Evolutionary conservation across 2,888 invertebrate species (phyloP), one percentile per base, ranked within the genome.

Genomic region (Lomographa bimaculata): DNA sequence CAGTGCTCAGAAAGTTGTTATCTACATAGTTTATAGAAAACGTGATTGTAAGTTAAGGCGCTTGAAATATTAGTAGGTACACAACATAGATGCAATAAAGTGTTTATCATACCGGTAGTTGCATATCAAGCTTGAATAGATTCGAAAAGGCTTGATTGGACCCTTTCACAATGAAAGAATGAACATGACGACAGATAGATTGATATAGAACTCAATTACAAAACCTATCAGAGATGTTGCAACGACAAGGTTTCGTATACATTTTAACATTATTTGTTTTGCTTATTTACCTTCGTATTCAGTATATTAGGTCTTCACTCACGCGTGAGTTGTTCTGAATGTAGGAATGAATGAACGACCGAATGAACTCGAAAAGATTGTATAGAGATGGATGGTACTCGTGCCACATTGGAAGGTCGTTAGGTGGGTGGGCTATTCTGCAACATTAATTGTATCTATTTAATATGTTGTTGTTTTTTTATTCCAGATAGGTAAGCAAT

Each of bases 361-460:
- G 45, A 52, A 44, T 51, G 54, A 54, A 47, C 51, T 41, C 47
- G 34, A 51, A 56, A 43, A 46, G 46, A 50, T 55, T 53, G n/a
- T n/a, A 53, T 46, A 33, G 39, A 51, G 51, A 51, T 50, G 36
- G 56, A 56, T 54, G 49, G 36, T 45, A 45, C 37, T 30, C 39
- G 40, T 38, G 50, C 46, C 35, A 45, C 46, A 43, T 46, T 34
- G 40, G 45, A 48, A 54, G 56, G 51, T 56, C 50, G 50, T 50
- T 56, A 54, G 23, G 36, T 30, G 11, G 36, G 20, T 10, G 48
- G 42, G 25, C 16, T 38, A 54, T 51, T 56, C 54, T 54, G 46
- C 8, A 40, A 46, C 14, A 3, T 21, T 34, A 12, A 5, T 9
- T 9, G 2, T 7, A n/a, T n/a, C n/a, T n/a, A n/a, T n/a, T n/a